Conservation (phyloP, 2,888 invertebrate species). For the Bombyx huttoni region DNA sequence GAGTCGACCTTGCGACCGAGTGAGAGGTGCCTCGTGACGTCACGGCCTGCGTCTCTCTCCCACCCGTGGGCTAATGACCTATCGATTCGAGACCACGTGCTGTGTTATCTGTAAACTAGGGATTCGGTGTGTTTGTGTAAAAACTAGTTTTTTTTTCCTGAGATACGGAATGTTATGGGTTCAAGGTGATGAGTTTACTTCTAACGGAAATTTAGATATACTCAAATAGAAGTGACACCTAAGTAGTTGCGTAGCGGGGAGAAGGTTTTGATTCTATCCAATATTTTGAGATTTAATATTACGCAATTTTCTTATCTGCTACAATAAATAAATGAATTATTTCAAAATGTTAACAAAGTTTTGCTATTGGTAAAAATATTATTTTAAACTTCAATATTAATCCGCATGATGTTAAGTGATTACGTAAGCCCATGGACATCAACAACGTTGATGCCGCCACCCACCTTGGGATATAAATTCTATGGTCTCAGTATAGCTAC, state of each 20-base stretch:
- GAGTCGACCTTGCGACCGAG: conserved; percentile 22
- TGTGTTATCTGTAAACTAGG: conserved; percentile 1
- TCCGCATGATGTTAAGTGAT: too few relatives aligned
- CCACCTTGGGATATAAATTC: too few relatives aligned
- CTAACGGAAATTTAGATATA: neutral
- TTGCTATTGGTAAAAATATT: too few relatives aligned
- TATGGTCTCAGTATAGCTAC: too few relatives aligned
- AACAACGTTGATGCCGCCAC: too few relatives aligned
- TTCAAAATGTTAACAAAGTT: too few relatives aligned
- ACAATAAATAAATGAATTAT: too few relatives aligned
- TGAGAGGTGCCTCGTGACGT: conserved; percentile 22
- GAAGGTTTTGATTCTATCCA: neutral
- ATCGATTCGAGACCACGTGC: conserved; percentile 19
- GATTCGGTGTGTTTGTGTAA: neutral
- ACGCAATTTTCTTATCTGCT: too few relatives aligned
- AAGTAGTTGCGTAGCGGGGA: neutral
- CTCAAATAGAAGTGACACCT: neutral
- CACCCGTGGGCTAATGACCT: conserved; percentile 18
- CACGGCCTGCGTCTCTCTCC: conserved; percentile 18
- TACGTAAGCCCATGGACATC: too few relatives aligned
- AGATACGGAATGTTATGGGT: neutral
- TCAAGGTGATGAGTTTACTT: neutral
- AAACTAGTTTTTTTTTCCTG: neutral
- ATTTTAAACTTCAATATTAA: too few relatives aligned
- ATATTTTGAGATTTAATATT: neutral